These are phyloP conservation scores for Drosophila tropicalis DNA, from an alignment of 1,140 invertebrate genomes.

Conservation along the genomic window DNA sequence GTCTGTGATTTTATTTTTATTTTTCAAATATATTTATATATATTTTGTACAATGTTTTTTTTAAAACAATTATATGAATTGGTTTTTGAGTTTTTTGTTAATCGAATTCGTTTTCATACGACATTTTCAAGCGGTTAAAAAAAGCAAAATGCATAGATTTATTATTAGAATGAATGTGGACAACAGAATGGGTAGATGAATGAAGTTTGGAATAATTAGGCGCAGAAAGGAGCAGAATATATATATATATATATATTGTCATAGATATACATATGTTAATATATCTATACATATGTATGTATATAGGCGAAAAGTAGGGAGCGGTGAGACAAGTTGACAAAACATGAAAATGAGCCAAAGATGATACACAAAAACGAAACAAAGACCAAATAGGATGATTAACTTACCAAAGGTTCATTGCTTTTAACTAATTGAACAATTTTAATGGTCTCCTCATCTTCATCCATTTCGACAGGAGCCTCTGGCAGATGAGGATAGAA, in stretches of 20 bases:
- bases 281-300: neutral
- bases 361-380: too few relatives aligned
- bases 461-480: conserved; percentile 93
- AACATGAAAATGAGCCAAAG: conserved; percentile 12
- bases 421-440: conserved; percentile 98
- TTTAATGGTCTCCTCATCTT: conserved; percentile 97
- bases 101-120: conserved; percentile 72
- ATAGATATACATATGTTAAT: neutral
- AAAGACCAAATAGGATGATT: conserved; percentile 15
- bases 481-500: conserved; percentile 96
- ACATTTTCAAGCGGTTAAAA: conserved; percentile 50
- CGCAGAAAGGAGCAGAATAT: conserved; percentile 56
- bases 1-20: conserved; percentile 86
- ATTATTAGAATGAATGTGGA: conserved; percentile 61
- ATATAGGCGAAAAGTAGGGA: conserved; percentile 11
- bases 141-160: conserved; percentile 75
- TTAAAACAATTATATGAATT: conserved; percentile 33
- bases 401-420: conserved; percentile 96
- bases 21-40: conserved; percentile 1
- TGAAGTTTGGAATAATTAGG: conserved; percentile 41
- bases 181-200: conserved; percentile 18
- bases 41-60: conserved; percentile 43
- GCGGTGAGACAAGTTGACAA: conserved; percentile 4
- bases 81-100: conserved; percentile 25
- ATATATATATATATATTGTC: neutral